phyloP scores from a whole-genome alignment of 2,113 vertebrate species.

The Anser cygnoides region DNA sequence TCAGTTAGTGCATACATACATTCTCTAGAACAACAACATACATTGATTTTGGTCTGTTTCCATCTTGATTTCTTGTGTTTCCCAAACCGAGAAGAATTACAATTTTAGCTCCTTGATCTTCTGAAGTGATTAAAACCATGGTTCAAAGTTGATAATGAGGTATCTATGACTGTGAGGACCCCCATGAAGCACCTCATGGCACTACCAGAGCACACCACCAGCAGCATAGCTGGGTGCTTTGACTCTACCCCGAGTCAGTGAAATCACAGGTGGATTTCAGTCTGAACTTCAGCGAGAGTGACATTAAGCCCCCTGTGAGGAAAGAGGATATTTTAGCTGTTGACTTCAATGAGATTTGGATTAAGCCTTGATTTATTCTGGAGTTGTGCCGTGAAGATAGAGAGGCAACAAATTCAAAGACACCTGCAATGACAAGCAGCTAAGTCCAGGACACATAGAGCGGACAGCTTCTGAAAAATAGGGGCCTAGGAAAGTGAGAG shows the following conservation, averaged over 20 bases:
- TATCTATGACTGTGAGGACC: not conserved
- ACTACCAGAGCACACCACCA: not conserved
- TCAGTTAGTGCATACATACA: not conserved
- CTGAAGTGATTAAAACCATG: not conserved
- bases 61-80: not conserved
- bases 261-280: not conserved
- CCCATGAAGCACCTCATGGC: accelerated
- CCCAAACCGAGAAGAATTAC: not conserved
- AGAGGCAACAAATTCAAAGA: not conserved
- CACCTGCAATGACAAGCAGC: not conserved
- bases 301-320: not conserved
- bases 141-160: not conserved
- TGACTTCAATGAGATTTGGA: not conserved
- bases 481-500: not conserved
- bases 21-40: not conserved
- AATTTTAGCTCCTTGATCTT: not conserved
- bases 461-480: not conserved
- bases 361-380: constrained; percentile 19
- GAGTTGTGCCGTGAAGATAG: not conserved
- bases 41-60: not conserved
- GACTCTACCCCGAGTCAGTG: not conserved
- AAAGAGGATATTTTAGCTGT: not conserved
- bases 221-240: not conserved
- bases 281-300: not conserved
- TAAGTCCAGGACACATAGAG: not conserved